Evolutionary conservation across 2,888 invertebrate genomes (phyloP), one percentile per base, ranked within the genome.

Genomic region (Trissoscelio sp.): DNA sequence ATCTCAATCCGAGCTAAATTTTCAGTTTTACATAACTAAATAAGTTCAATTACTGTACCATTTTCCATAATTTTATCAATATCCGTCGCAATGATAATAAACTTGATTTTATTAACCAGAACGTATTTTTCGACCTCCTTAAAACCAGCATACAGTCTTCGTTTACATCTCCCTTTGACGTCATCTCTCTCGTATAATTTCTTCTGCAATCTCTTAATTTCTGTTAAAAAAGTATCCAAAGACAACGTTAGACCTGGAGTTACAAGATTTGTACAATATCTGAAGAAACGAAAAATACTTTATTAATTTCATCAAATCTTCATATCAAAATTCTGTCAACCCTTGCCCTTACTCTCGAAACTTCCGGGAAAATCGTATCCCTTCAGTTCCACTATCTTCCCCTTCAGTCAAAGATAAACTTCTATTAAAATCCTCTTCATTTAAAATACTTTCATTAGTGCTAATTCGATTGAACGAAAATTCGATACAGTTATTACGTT

Each of bases 261-360:
- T 55, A 87, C 75, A 34, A 83, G 69, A 48, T 89, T 89, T 44
- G 88, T 89, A 77, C 89, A 88, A 78, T 89, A 89, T 87, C 89
- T 89, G 85, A 82, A 75, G 73, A 64, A 75, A 78, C 34, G 20
- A 69, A 55, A 22, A 16, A 53, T n/a, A n/a, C n/a, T n/a, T n/a
- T n/a, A n/a, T n/a, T n/a, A n/a, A n/a, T n/a, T n/a, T n/a, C n/a
- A n/a, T 5, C 9, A 1, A 20, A 44, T 9, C 6, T 7, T 44
- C 2, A 3, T 9, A 11, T 72, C 24, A 60, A 42, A 70, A 88
- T 87, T n/a, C n/a, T n/a, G n/a, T n/a, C n/a, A n/a, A n/a, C n/a
- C n/a, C n/a, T n/a, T n/a, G n/a, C n/a, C n/a, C n/a, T 87, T 86
- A 88, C 87, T 87, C 85, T 87, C 87, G 84, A 86, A 87, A 88